Evolutionary conservation across 2,113 vertebrate species (phyloP).

Genomic region (Loxodonta africana): DNA sequence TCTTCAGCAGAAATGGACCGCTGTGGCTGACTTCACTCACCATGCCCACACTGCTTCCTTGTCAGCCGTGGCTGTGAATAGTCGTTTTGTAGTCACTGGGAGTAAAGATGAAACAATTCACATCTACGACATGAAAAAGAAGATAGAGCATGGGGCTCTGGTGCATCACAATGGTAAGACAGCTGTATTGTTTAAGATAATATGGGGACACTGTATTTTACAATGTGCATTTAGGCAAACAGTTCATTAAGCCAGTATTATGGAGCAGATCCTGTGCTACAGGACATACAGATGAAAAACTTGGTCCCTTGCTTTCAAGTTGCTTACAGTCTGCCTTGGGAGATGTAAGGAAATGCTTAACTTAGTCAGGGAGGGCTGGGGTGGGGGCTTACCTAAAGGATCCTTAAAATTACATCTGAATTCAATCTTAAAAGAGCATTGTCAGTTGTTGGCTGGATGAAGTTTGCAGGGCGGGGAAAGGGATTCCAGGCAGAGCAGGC

Average conservation of each 20-base stretch:
- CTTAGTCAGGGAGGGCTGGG: background rate
- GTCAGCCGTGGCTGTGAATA: slow-evolving; percentile 91
- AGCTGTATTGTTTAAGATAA: background rate
- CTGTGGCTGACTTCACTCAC: slow-evolving; percentile 93
- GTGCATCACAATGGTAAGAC: slow-evolving; percentile 94
- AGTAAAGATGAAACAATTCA: slow-evolving; percentile 99
- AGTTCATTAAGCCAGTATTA: background rate
- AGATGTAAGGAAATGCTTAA: background rate
- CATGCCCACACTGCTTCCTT: slow-evolving; percentile 95
- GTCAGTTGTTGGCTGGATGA: background rate
- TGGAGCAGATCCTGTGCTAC: background rate
- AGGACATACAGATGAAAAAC: background rate
- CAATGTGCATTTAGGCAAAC: background rate
- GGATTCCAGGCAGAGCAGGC: background rate
- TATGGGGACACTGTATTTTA: background rate
- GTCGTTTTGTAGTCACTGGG: slow-evolving; percentile 95
- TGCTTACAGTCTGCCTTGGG: background rate
- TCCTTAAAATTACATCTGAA: background rate
- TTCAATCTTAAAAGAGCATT: background rate
- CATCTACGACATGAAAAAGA: slow-evolving; percentile 97
- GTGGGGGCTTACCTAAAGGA: background rate
- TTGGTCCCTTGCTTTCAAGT: background rate
- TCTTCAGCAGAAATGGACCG: slow-evolving; percentile 91
- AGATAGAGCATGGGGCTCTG: slow-evolving; percentile 93
- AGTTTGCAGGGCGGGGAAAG: background rate